Conservation (phyloP, 2,797 vertebrate species). For the Myotis pilosus region DNA sequence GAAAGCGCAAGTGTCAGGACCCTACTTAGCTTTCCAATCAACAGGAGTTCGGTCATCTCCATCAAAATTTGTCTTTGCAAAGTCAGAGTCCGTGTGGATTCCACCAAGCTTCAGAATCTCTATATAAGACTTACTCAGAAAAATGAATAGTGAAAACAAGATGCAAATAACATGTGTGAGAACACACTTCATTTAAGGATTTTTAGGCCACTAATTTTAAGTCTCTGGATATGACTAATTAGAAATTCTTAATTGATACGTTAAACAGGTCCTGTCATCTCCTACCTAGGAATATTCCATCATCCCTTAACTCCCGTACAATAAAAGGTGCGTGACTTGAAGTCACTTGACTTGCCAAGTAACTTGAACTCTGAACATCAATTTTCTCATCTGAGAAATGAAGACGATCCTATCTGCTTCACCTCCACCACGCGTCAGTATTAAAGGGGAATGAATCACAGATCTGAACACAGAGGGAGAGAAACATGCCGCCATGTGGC, state of each 20-base stretch:
- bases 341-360: neutral
- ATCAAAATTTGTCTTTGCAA: neutral
- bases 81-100: neutral
- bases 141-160: neutral
- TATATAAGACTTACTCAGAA: neutral
- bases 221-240: neutral
- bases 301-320: neutral
- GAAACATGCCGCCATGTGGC: neutral
- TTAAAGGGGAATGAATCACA: neutral
- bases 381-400: neutral
- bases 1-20: neutral
- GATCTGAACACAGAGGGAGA: neutral
- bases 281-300: neutral
- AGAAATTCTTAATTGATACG: neutral
- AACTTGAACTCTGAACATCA: neutral
- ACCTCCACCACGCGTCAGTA: no score
- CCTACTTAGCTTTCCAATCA: neutral
- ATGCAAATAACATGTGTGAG: neutral
- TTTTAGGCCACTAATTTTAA: neutral
- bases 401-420: neutral
- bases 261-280: neutral
- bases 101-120: neutral
- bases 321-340: neutral
- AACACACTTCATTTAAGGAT: neutral
- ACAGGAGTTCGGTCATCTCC: neutral